A percentile compares a stretch with the other conserved stretches of the same genome.
Conservation (phyloP, 2,888 invertebrate genomes). For the Tryphoninae sp. region DNA sequence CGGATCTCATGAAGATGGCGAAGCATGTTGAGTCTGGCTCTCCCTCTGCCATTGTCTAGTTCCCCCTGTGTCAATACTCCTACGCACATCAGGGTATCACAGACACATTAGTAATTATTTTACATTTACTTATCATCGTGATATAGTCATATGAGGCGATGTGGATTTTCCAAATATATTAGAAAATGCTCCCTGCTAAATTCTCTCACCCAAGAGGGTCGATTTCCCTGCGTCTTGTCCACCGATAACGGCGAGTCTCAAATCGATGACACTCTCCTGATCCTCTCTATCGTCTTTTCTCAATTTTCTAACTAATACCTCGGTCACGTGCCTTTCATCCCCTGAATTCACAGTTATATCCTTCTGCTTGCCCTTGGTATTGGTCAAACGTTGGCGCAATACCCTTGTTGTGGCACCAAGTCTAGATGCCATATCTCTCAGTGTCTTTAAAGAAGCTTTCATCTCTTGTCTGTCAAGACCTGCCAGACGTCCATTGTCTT, state of each 20-base stretch:
- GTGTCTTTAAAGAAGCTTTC: slow-evolving; percentile 91
- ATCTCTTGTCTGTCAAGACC: slow-evolving; percentile 93
- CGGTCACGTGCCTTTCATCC: slow-evolving; percentile 87
- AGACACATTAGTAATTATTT: too few relatives aligned
- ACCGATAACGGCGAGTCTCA: slow-evolving; percentile 96
- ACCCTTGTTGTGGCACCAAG: slow-evolving; percentile 92
- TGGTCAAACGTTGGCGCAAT: slow-evolving; percentile 86
- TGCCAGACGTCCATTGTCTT: slow-evolving; percentile 93
- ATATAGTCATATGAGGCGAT: not conserved
- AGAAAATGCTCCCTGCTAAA: slow-evolving; percentile 1
- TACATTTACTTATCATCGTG: not conserved
- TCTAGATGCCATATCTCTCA: slow-evolving; percentile 93
- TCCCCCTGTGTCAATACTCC: slow-evolving; percentile 98
- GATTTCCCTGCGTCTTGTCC: slow-evolving; percentile 99
- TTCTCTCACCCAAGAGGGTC: slow-evolving; percentile 86
- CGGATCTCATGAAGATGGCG: slow-evolving; percentile 97
- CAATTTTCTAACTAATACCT: slow-evolving; percentile 94
- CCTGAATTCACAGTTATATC: slow-evolving; percentile 67
- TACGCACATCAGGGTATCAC: slow-evolving; percentile 56
- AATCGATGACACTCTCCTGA: slow-evolving; percentile 91
- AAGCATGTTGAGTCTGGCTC: slow-evolving; percentile 97
- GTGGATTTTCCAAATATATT: not conserved
- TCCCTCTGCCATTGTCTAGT: slow-evolving; percentile 96
- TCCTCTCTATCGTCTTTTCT: slow-evolving; percentile 84
- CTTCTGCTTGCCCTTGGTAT: slow-evolving; percentile 73